Conservation (phyloP, 1,140 invertebrate genomes). For the Cotesia glomerata region DNA sequence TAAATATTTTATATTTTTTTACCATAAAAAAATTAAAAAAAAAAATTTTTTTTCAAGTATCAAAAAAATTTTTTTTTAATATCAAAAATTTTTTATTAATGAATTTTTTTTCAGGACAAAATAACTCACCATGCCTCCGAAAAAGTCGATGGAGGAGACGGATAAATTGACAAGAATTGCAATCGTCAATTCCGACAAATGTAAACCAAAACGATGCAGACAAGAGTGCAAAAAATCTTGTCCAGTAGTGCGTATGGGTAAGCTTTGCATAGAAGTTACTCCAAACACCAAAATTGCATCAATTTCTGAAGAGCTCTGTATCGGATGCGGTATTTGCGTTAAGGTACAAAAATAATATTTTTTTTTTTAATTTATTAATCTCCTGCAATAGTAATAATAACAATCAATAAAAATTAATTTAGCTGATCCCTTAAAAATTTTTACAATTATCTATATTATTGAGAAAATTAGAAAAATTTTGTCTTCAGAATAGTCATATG, state of each 20-base stretch:
- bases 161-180: conserved; percentile 96
- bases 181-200: conserved; percentile 97
- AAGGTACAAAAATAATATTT: conserved; percentile 67
- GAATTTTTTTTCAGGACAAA: too few relatives aligned
- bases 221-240: conserved; percentile 99
- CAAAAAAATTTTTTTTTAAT: too few relatives aligned
- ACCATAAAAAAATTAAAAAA: too few relatives aligned
- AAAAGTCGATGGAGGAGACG: conserved; percentile 79
- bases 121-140: conserved; percentile 71
- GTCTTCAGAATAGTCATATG: too few relatives aligned
- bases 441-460: too few relatives aligned
- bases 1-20: too few relatives aligned
- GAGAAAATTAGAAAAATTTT: too few relatives aligned
- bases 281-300: conserved; percentile 97
- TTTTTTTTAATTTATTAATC: conserved; percentile 12
- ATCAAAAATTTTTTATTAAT: too few relatives aligned
- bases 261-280: conserved; percentile 98
- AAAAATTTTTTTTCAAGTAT: too few relatives aligned
- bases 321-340: conserved; percentile 99
- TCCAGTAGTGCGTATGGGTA: conserved; percentile 98
- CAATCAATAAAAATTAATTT: too few relatives aligned
- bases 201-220: conserved; percentile 98
- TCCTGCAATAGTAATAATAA: background rate
- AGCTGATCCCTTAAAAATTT: too few relatives aligned
- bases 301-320: conserved; percentile 98